Base-by-base conservation (phyloP, 37 sponge, comb jelly and placozoan species). In the Ephydatia muelleri region DNA sequence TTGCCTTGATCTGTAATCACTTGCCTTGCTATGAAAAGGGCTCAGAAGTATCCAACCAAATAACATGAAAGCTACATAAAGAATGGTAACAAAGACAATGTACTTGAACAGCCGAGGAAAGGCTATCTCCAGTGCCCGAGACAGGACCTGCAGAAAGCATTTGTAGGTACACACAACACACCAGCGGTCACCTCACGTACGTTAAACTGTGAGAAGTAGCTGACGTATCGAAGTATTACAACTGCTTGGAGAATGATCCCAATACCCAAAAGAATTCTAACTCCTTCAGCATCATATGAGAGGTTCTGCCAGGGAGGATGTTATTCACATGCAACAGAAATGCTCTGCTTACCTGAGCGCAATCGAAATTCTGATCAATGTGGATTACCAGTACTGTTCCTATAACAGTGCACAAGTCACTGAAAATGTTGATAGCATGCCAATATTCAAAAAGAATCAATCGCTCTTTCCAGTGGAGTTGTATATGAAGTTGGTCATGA, bases 391-490 rank as follows among this genome's bases (percentile, higher is more conserved):
- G 40, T 29, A 84, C 8, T 37, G 84, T 68, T 35, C 84, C 89
- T 22, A 49, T 9, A 25, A 73, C 73, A 4, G 84, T 78, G 74
- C 84, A 26, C 22, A 89, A 11, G 48, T 89, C 89, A 74, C 80
- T 84, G 78, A 72, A 39, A 43, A 72, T 49, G 66, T 79, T 89
- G 80, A 89, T 3, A 26, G 65, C 27, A 33, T 78, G 73, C 84
- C 84, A 89, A 1, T 12, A 22, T 3, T 84, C 32, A 33, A 89
- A 89, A 32, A 89, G 89, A 30, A 73, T 35, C 28, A 73, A 36
- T 73, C 84, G 40, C n/a, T 89, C 89, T 67, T 66, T 84, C 89
- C 89, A 89, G 74, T 80, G 79, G 47, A 89, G 73, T 39, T 77
- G 11, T 19, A 84, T 67, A 3, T 70, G 37, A 28, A 89, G 80